Conservation (phyloP, 2,888 invertebrate species). For the Leptopilina syphax region DNA sequence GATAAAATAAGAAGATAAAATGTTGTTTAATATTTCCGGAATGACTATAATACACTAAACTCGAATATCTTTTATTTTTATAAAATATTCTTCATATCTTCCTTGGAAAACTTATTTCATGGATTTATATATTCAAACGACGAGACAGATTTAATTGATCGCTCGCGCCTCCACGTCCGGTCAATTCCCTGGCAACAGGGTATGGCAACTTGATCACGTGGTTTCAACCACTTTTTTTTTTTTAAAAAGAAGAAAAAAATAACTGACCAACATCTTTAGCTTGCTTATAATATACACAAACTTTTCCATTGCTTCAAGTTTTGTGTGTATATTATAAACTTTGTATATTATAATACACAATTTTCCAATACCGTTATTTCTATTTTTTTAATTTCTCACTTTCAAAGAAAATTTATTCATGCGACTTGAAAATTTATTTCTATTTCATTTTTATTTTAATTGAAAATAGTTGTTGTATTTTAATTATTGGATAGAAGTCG, state of each 20-base stretch:
- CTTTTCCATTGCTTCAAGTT: neutral
- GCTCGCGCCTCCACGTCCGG: slow-evolving; percentile 30
- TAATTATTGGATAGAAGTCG: no score
- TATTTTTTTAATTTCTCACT: no score
- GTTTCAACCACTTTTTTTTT: neutral
- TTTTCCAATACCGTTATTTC: no score
- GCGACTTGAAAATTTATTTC: no score
- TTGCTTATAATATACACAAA: neutral
- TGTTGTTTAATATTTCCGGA: neutral
- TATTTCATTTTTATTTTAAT: no score
- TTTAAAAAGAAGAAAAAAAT: slow-evolving; percentile 9
- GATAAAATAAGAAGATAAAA: neutral
- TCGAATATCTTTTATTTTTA: neutral
- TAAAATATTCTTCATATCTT: neutral
- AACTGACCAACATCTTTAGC: slow-evolving; percentile 29
- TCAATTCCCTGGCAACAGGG: slow-evolving; percentile 31
- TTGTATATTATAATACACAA: no score
- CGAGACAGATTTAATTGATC: slow-evolving; percentile 35
- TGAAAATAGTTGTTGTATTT: no score
- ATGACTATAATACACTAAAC: neutral
- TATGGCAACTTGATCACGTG: slow-evolving; percentile 26
- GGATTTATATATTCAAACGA: slow-evolving; percentile 24
- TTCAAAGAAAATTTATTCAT: no score
- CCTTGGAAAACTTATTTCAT: neutral
- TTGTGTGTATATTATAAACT: no score